Evolutionary conservation across 2,797 vertebrate species (phyloP), one percentile per base, ranked within the genome.

Genomic region (Denticeps clupeoides): DNA sequence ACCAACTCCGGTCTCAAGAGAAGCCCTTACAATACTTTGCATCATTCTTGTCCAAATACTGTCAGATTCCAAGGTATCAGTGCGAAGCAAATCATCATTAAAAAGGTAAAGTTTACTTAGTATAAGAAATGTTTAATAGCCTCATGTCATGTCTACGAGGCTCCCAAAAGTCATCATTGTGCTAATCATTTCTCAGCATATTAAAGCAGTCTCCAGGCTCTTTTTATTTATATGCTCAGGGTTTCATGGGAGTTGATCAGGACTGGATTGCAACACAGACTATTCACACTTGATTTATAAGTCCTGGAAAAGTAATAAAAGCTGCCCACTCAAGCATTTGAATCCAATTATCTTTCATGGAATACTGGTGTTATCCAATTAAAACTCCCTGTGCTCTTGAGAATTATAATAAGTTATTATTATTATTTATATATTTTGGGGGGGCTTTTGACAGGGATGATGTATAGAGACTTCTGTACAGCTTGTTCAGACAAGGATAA

Each of bases 321-420:
- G 60, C 48, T 62, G 55, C 55, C 54, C 64, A 65, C 33, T 42
- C 38, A 64, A 62, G 55, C 55, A 53, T 67, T 60, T 55, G 55
- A 60, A 73, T 58, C 55, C 69, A 70, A 67, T 69, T 64, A 73
- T 57, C 51, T 62, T 61, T 50, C 41, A 24, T 49, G 50, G 29
- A 63, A 59, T 45, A 56, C 41, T 7, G 55, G 50, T 59, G 50
- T 64, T 67, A 57, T 55, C 62, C 64, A 72, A 71, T 71, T 74
- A 70, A 67, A 68, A 57, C 53, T 40, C 52, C 53, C 33, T 45
- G 41, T 53, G 60, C 37, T 62, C 25, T 56, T 41, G 43, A 47
- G 58, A 65, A 56, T 70, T 57, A 55, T 55, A 60, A 58, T 46
- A 53, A 44, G 53, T 57, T 53, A 58, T 56, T 60, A 59, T 49